Evolutionary conservation across 1,140 invertebrate species (phyloP), one percentile per base, ranked within the genome.

Genomic region (Anastrepha ludens): DNA sequence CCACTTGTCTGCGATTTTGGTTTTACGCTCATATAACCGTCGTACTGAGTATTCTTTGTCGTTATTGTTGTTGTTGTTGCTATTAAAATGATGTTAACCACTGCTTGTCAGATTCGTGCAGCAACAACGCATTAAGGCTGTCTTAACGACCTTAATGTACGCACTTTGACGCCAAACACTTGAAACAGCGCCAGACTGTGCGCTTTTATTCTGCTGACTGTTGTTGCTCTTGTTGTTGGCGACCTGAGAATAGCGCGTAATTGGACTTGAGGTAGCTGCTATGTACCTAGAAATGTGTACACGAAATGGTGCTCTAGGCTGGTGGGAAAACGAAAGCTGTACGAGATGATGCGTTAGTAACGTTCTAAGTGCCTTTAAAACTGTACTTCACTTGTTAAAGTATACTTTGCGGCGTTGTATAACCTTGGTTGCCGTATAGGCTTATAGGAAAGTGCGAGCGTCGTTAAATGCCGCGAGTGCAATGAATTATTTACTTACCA

Each of bases 101-200:
- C 39, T 74, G 41, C 67, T 17, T 74, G 39, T 47, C 41, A 15
- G 29, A 1, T 44, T 70, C 4, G 3, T 70, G 3, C 3, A 70
- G 39, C 41, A 70, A 44, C 39, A 70, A 44, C 11, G 13, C 11
- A 8, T n/a, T 44, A 47, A 15, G 41, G 39, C 67, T 47, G 67
- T 74, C 67, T 74, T 29, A 74, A 74, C 67, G 67, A 74, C 67
- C 67, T 74, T 74, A 74, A 74, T 47, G 67, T 44, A 74, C 67
- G 67, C 67, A 74, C 67, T 74, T 74, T 74, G 67, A 74, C 67
- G 67, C 67, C 67, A 7, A 29, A 17, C 67, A 47, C 67, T 74
- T 47, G 41, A 44, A 74, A 5, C 41, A n/a, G 13, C 67, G 29
- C 15, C 67, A 44, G 41, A 15, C 65, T 13, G 60, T 17, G 11